phyloP scores from a whole-genome alignment of 2,797 vertebrate species.

The Sebastes nivosus region DNA sequence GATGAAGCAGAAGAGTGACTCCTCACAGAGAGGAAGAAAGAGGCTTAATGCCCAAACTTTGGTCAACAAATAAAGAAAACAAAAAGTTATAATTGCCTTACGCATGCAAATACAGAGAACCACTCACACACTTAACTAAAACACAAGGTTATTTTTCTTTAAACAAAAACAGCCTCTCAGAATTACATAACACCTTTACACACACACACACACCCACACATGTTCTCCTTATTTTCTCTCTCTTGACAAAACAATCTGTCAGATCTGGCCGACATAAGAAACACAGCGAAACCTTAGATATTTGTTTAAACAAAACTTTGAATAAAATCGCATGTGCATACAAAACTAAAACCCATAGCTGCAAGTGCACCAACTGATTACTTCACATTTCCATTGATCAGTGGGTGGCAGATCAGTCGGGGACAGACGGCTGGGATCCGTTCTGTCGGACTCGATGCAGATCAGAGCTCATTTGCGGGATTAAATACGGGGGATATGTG shows the following conservation, averaged over 20 bases:
- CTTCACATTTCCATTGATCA: slow-evolving; percentile 29
- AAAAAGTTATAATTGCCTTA: not conserved
- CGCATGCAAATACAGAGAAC: not conserved
- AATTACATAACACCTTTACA: slow-evolving; percentile 8
- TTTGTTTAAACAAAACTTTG: slow-evolving; percentile 4
- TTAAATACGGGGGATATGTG: slow-evolving; percentile 1
- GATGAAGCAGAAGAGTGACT: not conserved
- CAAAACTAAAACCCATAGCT: not conserved
- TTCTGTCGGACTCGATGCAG: not conserved
- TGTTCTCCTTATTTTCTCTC: not conserved
- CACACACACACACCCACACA: not conserved
- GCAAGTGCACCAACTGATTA: not conserved
- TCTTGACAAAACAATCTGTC: slow-evolving; percentile 39
- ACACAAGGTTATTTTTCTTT: not conserved
- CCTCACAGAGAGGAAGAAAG: not conserved
- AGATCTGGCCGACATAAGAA: not conserved
- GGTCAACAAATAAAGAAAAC: not conserved
- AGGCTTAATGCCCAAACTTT: not conserved
- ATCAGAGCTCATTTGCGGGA: slow-evolving; percentile 35
- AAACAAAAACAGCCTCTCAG: not conserved
- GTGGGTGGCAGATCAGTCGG: not conserved
- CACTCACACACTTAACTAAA: not conserved
- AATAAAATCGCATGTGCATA: not conserved
- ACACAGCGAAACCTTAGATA: not conserved
- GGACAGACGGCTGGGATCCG: slow-evolving; percentile 6